Conservation (phyloP, 1,140 invertebrate genomes). For the Eulimnadia texana region DNA sequence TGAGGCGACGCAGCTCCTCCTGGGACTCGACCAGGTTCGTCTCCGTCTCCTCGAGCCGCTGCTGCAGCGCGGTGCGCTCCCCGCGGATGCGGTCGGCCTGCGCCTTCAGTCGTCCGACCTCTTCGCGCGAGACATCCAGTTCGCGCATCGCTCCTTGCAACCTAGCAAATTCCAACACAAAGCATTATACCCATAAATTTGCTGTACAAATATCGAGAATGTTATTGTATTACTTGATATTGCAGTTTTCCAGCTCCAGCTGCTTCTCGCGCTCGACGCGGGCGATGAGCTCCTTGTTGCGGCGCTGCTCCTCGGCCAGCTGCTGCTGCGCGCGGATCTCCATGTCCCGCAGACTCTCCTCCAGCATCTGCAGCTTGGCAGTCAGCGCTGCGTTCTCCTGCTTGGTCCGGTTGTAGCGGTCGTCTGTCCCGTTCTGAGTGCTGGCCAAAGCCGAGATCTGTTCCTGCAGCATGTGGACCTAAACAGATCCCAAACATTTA, state of each 20-base stretch:
- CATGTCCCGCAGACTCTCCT: conserved; percentile 78
- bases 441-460: conserved; percentile 74
- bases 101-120: conserved; percentile 40
- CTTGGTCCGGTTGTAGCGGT: conserved; percentile 68
- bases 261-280: conserved; percentile 72
- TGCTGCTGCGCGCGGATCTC: conserved; percentile 72
- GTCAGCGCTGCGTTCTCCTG: conserved; percentile 80
- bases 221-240: conserved; percentile 39
- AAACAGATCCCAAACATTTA: conserved; percentile 20
- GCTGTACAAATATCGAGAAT: not conserved
- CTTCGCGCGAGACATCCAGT: conserved; percentile 65
- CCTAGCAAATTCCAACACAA: conserved; percentile 7
- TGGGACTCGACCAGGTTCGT: conserved; percentile 35
- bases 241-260: conserved; percentile 68
- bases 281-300: conserved; percentile 61
- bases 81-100: conserved; percentile 40
- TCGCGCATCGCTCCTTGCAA: conserved; percentile 15
- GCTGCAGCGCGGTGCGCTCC: conserved; percentile 34
- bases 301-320: conserved; percentile 64
- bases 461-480: conserved; percentile 80
- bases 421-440: conserved; percentile 65
- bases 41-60: conserved; percentile 41
- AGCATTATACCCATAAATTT: not conserved
- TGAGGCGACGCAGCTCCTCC: conserved; percentile 36
- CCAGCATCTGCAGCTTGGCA: conserved; percentile 74